Evolutionary conservation across 2,888 invertebrate genomes (phyloP), one percentile per base, ranked within the genome.

Genomic region (Apodemia mormo): DNA sequence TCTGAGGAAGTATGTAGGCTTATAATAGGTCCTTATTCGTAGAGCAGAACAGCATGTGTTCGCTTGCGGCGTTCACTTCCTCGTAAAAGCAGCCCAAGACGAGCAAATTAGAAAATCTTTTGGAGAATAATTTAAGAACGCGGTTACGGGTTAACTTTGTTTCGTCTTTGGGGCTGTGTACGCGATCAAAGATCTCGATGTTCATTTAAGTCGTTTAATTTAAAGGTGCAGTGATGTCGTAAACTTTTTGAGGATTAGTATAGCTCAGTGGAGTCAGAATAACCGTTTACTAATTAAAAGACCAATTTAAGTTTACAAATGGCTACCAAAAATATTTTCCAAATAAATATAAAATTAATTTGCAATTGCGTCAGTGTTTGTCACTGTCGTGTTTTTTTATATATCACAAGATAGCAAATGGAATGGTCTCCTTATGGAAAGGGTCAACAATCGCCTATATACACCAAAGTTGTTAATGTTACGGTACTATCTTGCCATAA

Each of bases 61-160:
- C 82, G 77, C 81, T 84, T 84, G 82, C 82, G 74, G 75, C 80
- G 40, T 40, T 40, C 79, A 81, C 77, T 81, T 78, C 78, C 80
- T 81, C 82, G 83, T 81, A 83, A 83, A 82, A 81, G 82, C 81
- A 83, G 82, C 52, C 52, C 52, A 82, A 85, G 87, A 85, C 83
- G 85, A 80, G 84, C 78, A 87, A 92, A 93, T 92, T 92, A 93
- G 87, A 90, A 90, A 92, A 93, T 92, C 92, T 92, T 90, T 89
- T 86, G 85, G 87, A 84, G 92, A 91, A 92, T 92, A 89, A 92
- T 91, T 92, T 90, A 90, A 88, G 90, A 85, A 87, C 85, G 82
- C 83, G 79, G 78, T 80, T 71, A 76, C 76, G 81, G 81, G 85
- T 83, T 86, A 87, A 89, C 87, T 88, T 89, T 81, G 81, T 86